Evolutionary conservation across 2,797 vertebrate genomes (phyloP).

Genomic region (Buphagus erythrorhynchus): DNA sequence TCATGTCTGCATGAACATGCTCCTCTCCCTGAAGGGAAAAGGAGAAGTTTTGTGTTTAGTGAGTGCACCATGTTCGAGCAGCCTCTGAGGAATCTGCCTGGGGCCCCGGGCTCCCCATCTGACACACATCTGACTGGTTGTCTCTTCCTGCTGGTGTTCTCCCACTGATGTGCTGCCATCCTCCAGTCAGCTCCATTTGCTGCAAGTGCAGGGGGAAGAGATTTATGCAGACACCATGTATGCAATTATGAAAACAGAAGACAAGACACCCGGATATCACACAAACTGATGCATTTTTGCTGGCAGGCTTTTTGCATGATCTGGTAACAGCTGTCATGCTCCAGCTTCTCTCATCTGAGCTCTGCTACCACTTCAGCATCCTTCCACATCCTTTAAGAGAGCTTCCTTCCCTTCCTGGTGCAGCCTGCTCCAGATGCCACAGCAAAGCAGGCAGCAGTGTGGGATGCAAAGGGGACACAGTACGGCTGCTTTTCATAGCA

Average conservation of each 20-base stretch:
- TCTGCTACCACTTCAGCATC: background rate
- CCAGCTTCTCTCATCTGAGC: slow-evolving; percentile 52
- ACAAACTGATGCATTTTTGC: slow-evolving; percentile 71
- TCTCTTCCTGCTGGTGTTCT: slow-evolving; percentile 44
- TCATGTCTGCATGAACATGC: slow-evolving; percentile 43
- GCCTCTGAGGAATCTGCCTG: background rate
- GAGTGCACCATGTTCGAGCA: background rate
- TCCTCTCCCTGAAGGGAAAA: slow-evolving; percentile 25
- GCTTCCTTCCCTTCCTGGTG: background rate
- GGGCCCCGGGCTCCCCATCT: background rate
- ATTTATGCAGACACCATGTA: slow-evolving; percentile 73
- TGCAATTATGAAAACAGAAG: slow-evolving; percentile 71
- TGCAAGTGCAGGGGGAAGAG: slow-evolving; percentile 29
- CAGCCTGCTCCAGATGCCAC: slow-evolving; percentile 30
- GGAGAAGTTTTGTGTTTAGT: slow-evolving; percentile 1
- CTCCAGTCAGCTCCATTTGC: slow-evolving; percentile 37
- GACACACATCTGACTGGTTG: slow-evolving; percentile 31
- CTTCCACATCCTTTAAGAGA: background rate
- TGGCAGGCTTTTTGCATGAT: slow-evolving; percentile 68
- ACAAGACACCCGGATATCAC: slow-evolving; percentile 66
- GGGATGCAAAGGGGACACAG: background rate
- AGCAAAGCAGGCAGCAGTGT: background rate
- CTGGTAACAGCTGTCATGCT: slow-evolving; percentile 69
- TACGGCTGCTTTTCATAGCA: background rate
- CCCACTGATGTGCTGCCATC: slow-evolving; percentile 46